A percentile compares a stretch with the other conserved stretches of the same genome.
Evolutionary conservation across 2,888 invertebrate genomes (phyloP).

Genomic region (Prenolepis imparis): DNA sequence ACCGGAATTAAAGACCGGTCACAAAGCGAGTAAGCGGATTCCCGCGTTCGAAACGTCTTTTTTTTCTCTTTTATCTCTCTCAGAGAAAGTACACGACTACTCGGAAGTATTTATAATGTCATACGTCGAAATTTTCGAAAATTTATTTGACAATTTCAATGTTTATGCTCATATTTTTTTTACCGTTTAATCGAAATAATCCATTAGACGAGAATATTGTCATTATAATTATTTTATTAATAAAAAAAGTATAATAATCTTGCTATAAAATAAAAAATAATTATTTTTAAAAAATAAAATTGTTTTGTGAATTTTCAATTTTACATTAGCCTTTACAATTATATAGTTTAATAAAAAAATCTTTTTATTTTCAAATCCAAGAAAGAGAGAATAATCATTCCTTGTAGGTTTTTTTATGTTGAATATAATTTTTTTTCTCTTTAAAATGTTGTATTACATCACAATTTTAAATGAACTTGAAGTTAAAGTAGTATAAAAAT

Average conservation of each 20-base stretch:
- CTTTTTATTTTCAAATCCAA: neutral
- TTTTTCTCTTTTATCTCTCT: conserved; percentile 56
- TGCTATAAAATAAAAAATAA: neutral
- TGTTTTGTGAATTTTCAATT: neutral
- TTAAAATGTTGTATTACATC: too few relatives aligned
- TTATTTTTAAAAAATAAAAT: neutral
- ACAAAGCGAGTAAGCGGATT: conserved; percentile 48
- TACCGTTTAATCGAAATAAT: neutral
- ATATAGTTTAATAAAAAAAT: neutral
- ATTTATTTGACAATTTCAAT: conserved; percentile 28
- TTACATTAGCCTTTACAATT: too few relatives aligned
- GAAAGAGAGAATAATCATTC: too few relatives aligned
- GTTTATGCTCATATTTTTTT: conserved; percentile 20
- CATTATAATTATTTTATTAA: neutral
- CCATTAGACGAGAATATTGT: neutral
- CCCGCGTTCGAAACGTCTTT: conserved; percentile 36
- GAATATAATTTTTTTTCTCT: too few relatives aligned
- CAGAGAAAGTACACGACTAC: conserved; percentile 76
- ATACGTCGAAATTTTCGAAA: conserved; percentile 68
- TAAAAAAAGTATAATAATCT: neutral
- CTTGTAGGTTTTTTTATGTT: too few relatives aligned
- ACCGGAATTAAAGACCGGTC: conserved; percentile 26
- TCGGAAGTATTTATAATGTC: conserved; percentile 68
- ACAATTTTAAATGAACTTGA: too few relatives aligned
- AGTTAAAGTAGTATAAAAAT: too few relatives aligned